phyloP scores from a whole-genome alignment of 2,888 invertebrate genomes.

The Coelinius sp. region DNA sequence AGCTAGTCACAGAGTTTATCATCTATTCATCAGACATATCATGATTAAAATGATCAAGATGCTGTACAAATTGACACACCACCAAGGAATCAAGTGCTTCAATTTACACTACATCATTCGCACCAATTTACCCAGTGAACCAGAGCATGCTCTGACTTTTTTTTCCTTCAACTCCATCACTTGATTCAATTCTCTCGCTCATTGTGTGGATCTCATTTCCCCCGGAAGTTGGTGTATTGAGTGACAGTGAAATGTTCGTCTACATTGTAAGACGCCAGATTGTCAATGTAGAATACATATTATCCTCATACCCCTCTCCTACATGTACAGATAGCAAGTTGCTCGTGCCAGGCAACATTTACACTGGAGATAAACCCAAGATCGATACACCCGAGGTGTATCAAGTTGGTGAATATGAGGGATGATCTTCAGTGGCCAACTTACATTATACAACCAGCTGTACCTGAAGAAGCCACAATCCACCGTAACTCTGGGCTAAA shows the following conservation, averaged over 20 bases:
- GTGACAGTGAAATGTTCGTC: background rate
- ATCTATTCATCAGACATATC: background rate
- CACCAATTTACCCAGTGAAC: background rate
- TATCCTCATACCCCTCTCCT: background rate
- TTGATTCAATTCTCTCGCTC: background rate
- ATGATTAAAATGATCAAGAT: background rate
- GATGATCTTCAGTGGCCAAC: background rate
- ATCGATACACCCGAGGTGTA: background rate
- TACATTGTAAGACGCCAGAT: background rate
- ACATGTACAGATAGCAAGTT: background rate
- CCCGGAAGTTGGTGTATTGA: background rate
- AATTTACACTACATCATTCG: slow-evolving; percentile 12
- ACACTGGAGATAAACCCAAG: background rate
- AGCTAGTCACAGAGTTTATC: background rate
- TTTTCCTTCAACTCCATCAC: background rate
- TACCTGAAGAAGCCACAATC: background rate
- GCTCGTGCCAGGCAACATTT: background rate
- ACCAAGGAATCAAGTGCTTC: background rate
- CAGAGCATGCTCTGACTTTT: background rate
- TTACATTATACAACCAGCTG: too few relatives aligned
- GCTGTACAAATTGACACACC: background rate
- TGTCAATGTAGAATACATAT: background rate
- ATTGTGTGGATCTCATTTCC: background rate
- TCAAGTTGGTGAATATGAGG: background rate
- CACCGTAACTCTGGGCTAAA: background rate